A percentile compares a stretch with the other conserved stretches of the same genome.
Evolutionary conservation across 2,113 vertebrate species (phyloP).

Genomic region (Psephotus haematonotus): DNA sequence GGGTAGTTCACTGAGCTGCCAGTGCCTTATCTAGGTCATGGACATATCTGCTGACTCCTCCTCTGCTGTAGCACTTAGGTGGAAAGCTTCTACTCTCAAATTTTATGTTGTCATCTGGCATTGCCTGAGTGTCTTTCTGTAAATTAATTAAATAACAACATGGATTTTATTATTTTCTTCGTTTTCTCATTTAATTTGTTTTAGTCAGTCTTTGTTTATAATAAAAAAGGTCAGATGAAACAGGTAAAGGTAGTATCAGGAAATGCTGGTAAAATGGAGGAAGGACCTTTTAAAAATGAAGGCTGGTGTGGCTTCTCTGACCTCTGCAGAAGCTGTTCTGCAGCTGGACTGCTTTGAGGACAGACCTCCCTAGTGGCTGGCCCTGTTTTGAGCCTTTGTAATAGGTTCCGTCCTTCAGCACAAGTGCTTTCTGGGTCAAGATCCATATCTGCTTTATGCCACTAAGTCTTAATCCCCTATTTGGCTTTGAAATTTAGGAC

Average conservation of each 20-base stretch:
- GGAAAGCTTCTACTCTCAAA: background rate
- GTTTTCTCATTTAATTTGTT: background rate
- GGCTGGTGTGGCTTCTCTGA: background rate
- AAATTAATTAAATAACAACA: background rate
- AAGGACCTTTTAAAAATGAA: background rate
- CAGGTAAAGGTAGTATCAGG: background rate
- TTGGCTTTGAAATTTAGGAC: slow-evolving; percentile 2
- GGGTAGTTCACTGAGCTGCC: background rate
- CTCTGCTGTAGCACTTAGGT: background rate
- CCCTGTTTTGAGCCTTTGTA: background rate
- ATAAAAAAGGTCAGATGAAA: background rate
- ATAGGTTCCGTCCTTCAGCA: background rate
- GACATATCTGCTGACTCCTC: background rate
- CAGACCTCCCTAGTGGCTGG: background rate
- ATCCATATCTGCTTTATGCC: background rate
- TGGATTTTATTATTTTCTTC: background rate
- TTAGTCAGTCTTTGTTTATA: background rate
- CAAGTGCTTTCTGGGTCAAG: background rate
- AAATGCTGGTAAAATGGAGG: background rate
- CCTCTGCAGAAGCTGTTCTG: background rate
- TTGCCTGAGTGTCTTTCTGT: background rate
- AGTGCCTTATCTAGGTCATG: background rate
- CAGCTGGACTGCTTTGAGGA: background rate
- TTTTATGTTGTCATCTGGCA: background rate
- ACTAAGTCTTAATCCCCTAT: background rate